A percentile compares a stretch with the other conserved stretches of the same genome.
Conservation (phyloP, 2,888 invertebrate genomes). For the Azorinus chamasolen region DNA sequence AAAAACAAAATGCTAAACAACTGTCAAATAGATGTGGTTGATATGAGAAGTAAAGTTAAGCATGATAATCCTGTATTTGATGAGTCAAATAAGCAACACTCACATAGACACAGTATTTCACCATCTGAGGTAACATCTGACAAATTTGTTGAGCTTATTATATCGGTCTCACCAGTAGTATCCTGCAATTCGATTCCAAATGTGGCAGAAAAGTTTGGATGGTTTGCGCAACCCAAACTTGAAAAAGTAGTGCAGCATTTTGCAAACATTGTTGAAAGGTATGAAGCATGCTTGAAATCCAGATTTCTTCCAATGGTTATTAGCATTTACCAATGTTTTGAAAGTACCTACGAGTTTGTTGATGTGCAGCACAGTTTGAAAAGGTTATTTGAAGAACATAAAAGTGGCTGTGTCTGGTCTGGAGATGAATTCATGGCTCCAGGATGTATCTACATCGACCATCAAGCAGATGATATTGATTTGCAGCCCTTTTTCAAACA, state of each 20-base stretch:
- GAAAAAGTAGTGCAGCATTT: constrained; percentile 3
- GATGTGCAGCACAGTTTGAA: constrained; percentile 1
- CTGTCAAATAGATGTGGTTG: no score
- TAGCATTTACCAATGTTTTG: constrained; percentile 7
- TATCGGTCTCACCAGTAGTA: constrained; percentile 32
- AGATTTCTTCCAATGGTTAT: not conserved
- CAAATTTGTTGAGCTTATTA: constrained; percentile 26
- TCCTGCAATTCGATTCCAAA: not conserved
- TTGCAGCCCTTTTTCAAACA: constrained; percentile 48
- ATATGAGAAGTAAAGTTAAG: no score
- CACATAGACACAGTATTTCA: not conserved
- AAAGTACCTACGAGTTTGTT: not conserved
- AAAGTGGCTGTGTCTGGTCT: constrained; percentile 4
- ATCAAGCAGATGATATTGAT: constrained; percentile 20
- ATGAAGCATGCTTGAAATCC: constrained; percentile 1
- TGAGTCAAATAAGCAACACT: no score
- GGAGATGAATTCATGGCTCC: constrained; percentile 47
- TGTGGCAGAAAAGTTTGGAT: constrained; percentile 15
- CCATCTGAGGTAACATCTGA: constrained; percentile 27
- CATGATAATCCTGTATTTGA: no score
- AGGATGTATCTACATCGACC: constrained; percentile 6
- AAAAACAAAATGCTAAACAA: not conserved
- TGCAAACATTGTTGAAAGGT: not conserved
- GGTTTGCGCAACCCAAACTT: not conserved
- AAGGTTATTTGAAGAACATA: not conserved